Percentiles rank a stretch among this genome's conserved stretches.
These are phyloP conservation scores for Antechinus flavipes DNA, from an alignment of 2,113 vertebrate species.

Conservation along the genomic window DNA sequence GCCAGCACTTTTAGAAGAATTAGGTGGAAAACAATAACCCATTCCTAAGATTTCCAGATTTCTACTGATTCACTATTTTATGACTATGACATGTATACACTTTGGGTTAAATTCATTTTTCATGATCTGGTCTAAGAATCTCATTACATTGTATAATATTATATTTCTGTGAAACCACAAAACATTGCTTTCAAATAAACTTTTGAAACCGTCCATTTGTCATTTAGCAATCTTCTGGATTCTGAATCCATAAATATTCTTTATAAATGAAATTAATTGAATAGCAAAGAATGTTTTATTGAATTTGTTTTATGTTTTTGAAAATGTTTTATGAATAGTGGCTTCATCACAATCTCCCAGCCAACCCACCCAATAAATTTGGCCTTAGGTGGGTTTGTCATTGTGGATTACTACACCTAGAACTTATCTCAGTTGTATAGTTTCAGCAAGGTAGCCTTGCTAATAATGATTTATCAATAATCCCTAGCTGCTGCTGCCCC, in stretches of 20 bases:
- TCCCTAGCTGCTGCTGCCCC: constrained; percentile 12
- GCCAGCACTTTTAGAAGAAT: not conserved
- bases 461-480: constrained; percentile 12
- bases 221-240: not conserved
- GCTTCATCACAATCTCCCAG: not conserved
- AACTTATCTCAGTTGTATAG: not conserved
- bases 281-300: constrained; percentile 7
- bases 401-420: not conserved
- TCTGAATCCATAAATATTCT: constrained; percentile 20
- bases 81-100: not conserved
- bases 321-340: constrained; percentile 12
- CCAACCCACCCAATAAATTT: not conserved
- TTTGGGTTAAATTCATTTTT: not conserved
- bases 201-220: constrained; percentile 17
- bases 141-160: not conserved
- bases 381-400: not conserved
- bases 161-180: not conserved
- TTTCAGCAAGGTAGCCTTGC: not conserved
- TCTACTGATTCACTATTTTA: not conserved
- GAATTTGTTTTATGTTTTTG: not conserved
- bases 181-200: constrained; percentile 25
- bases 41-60: not conserved
- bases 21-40: not conserved
- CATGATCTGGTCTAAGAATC: not conserved
- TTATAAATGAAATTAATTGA: constrained; percentile 33